A percentile compares a stretch with the other conserved stretches of the same genome.
Evolutionary conservation across 2,888 invertebrate species (phyloP).

Genomic region (Stenotaenia linearis): DNA sequence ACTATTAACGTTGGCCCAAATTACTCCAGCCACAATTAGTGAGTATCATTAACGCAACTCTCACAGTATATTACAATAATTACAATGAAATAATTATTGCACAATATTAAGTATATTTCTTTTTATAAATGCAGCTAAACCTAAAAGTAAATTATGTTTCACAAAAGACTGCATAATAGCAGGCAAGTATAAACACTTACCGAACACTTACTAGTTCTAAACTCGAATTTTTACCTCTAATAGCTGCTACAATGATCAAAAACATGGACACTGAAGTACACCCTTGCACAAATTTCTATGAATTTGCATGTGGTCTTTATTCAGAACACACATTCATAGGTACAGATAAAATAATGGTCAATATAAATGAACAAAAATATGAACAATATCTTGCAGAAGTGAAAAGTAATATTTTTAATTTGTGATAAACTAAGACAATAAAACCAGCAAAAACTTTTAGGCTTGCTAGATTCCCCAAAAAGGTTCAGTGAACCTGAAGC

Average conservation of each 20-base stretch:
- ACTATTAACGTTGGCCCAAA: neutral
- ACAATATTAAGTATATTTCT: neutral
- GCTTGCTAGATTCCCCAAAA: neutral
- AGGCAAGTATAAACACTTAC: neutral
- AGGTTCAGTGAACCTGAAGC: neutral
- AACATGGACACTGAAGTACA: neutral
- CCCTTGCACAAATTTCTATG: neutral
- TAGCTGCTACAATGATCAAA: neutral
- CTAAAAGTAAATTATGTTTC: neutral
- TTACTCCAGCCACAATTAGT: neutral
- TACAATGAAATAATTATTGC: neutral
- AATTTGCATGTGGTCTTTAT: neutral
- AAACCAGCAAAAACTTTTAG: neutral
- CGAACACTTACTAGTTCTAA: neutral
- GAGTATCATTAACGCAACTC: no score
- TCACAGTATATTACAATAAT: no score
- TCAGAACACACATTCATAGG: neutral
- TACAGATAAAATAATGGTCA: neutral
- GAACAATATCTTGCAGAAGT: neutral
- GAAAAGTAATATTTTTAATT: neutral
- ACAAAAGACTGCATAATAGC: neutral
- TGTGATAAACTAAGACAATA: neutral
- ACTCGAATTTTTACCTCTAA: neutral
- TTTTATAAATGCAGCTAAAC: neutral
- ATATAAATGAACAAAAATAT: neutral